Percentiles rank a stretch among this genome's conserved stretches.
phyloP scores from a whole-genome alignment of 2,888 invertebrate genomes.

The Nomada hirtipes region DNA sequence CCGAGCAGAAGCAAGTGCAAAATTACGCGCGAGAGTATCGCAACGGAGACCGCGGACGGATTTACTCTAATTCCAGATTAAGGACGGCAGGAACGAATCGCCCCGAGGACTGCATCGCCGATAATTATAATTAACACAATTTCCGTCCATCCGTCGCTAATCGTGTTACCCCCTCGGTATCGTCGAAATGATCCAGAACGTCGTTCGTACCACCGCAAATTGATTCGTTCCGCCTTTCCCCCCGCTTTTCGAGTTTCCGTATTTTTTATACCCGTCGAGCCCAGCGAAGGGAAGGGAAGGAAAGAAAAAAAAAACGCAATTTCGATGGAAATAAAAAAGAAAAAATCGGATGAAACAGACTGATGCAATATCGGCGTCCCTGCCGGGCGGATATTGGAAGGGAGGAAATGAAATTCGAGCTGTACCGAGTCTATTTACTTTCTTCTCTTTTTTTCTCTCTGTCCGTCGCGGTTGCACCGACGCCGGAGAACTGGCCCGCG shows the following conservation, averaged over 20 bases:
- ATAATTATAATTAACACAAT: too few species aligned
- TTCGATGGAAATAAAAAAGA: background rate
- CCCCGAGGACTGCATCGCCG: too few species aligned
- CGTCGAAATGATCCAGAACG: background rate
- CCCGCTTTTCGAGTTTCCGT: too few species aligned
- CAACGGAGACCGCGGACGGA: too few species aligned
- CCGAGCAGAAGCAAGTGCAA: too few species aligned
- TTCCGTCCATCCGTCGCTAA: too few species aligned
- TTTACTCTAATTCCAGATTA: too few species aligned
- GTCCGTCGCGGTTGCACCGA: background rate
- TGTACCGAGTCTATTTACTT: background rate
- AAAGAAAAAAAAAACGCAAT: background rate
- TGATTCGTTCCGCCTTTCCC: background rate
- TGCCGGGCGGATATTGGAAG: conserved; percentile 23
- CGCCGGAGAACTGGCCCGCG: too few species aligned
- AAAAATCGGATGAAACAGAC: background rate
- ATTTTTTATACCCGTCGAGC: background rate
- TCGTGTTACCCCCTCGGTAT: too few species aligned
- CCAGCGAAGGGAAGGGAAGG: background rate
- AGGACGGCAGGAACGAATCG: too few species aligned
- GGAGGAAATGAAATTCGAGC: conserved; percentile 19
- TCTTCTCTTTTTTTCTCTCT: background rate
- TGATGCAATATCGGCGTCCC: conserved; percentile 9
- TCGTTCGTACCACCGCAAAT: conserved; percentile 9
- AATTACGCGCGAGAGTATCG: too few species aligned